phyloP scores from a whole-genome alignment of 1,140 invertebrate genomes.

The Magallana ariakensis region DNA sequence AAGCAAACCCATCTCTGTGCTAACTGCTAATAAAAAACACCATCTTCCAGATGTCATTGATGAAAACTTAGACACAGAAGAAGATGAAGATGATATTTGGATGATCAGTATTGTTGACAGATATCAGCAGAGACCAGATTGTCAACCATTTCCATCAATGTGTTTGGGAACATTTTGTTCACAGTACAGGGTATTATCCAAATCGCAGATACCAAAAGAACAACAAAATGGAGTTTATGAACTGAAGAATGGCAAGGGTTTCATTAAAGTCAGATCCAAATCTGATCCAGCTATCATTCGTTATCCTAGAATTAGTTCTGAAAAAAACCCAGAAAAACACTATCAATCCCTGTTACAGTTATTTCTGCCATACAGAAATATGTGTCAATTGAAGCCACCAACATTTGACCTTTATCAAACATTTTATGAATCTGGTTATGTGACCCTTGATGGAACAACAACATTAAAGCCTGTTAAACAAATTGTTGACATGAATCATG shows the following conservation, averaged over 20 bases:
- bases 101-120: slow-evolving; percentile 31
- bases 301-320: neutral
- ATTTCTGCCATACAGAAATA: slow-evolving; percentile 40
- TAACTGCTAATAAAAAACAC: neutral
- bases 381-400: slow-evolving; percentile 35
- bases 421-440: slow-evolving; percentile 52
- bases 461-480: neutral
- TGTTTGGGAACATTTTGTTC: slow-evolving; percentile 31
- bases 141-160: neutral
- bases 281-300: neutral
- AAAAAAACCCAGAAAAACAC: neutral
- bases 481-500: neutral
- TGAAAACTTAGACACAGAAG: neutral
- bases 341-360: neutral
- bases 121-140: slow-evolving; percentile 27
- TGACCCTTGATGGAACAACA: neutral
- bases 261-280: neutral
- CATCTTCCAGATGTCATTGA: no score
- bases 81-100: slow-evolving; percentile 32
- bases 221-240: neutral
- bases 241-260: neutral
- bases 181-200: neutral
- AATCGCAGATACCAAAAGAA: neutral
- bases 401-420: neutral
- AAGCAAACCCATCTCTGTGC: neutral